Percentiles rank a stretch among this genome's conserved stretches.
Evolutionary conservation across 2,888 invertebrate species (phyloP).

Genomic region (Plutella xylostella): DNA sequence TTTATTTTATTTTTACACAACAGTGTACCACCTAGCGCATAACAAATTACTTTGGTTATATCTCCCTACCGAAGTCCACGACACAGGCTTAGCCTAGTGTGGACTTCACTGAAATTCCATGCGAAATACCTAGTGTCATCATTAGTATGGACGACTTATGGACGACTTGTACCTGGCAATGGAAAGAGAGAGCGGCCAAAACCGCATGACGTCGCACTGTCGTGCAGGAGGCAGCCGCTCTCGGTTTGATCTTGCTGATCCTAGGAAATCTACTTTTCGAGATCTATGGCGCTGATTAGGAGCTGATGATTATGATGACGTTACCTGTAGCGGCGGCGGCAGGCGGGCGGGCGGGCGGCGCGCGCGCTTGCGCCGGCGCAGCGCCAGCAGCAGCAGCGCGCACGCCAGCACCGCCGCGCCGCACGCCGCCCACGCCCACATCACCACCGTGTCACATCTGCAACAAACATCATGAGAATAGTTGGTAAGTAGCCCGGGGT

Average conservation of each 20-base stretch:
- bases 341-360: constrained; percentile 39
- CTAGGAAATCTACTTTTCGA: neutral
- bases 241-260: neutral
- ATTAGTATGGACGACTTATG: too few species aligned
- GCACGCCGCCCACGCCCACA: neutral
- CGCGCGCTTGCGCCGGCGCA: constrained; percentile 42
- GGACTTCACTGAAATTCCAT: too few species aligned
- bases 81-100: too few species aligned
- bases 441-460: constrained; percentile 6
- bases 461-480: neutral
- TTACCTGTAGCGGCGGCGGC: constrained; percentile 27
- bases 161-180: too few species aligned
- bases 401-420: constrained; percentile 47
- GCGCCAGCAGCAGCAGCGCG: constrained; percentile 31
- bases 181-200: neutral
- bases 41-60: too few species aligned
- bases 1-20: too few species aligned
- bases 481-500: too few species aligned
- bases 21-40: too few species aligned
- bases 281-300: neutral
- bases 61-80: too few species aligned
- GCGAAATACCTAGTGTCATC: too few species aligned
- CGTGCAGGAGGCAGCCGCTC: neutral
- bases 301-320: neutral
- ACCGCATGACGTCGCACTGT: neutral